Conservation (phyloP, 2,113 vertebrate genomes). For the Grantiella picta region DNA sequence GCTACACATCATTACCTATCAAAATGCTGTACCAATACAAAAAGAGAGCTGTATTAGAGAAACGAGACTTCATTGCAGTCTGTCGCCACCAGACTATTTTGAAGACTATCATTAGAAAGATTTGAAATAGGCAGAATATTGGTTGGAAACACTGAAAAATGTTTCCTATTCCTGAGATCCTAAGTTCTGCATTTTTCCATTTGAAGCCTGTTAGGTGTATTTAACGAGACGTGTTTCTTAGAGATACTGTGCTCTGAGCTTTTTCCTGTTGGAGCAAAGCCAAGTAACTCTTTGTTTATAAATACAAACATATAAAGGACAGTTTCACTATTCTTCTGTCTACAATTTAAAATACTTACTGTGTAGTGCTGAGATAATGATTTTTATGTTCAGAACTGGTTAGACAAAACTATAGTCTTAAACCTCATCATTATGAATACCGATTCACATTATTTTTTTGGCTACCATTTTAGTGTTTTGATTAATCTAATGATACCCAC, state of each 20-base stretch:
- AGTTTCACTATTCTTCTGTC: not conserved
- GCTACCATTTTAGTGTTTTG: not conserved
- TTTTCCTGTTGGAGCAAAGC: not conserved
- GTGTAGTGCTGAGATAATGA: not conserved
- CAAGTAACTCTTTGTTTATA: not conserved
- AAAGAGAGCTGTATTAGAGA: not conserved
- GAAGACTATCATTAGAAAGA: not conserved
- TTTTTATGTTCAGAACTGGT: not conserved
- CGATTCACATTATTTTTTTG: not conserved
- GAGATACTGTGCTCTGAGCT: not conserved
- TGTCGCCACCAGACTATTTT: not conserved
- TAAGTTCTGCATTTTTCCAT: not conserved
- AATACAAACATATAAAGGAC: not conserved
- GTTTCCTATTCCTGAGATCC: not conserved
- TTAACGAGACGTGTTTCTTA: not conserved
- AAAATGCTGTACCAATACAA: not conserved
- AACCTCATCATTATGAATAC: not conserved
- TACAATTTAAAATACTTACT: not conserved
- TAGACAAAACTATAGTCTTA: not conserved
- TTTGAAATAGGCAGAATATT: not conserved
- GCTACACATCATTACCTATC: not conserved
- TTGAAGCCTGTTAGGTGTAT: not conserved
- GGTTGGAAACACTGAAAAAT: not conserved
- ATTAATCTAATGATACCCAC: not conserved
- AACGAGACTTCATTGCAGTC: not conserved